phyloP scores from a whole-genome alignment of 2,888 invertebrate genomes.

The Trachelus stipa region DNA sequence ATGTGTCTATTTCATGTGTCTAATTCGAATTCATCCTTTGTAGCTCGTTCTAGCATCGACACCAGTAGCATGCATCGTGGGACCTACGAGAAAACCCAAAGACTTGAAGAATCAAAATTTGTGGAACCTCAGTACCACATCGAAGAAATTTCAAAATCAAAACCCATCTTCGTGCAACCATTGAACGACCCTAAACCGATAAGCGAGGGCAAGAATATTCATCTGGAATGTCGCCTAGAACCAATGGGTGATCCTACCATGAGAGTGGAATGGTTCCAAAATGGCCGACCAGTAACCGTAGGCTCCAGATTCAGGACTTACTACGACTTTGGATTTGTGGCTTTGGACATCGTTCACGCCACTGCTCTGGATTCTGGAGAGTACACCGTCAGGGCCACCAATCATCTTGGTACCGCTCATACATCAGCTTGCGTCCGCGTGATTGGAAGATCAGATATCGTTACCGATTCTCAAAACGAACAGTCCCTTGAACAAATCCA shows the following conservation, averaged over 20 bases:
- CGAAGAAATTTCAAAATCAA: conserved; percentile 92
- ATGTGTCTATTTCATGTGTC: neutral
- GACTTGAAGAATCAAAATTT: conserved; percentile 86
- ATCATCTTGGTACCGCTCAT: conserved; percentile 92
- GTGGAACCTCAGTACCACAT: conserved; percentile 90
- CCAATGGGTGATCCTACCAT: conserved; percentile 97
- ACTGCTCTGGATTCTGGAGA: conserved; percentile 95
- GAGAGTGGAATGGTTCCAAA: conserved; percentile 96
- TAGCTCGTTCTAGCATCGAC: conserved; percentile 89
- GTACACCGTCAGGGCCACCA: conserved; percentile 93
- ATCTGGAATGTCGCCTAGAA: conserved; percentile 90
- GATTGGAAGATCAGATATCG: conserved; percentile 82
- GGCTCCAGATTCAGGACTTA: conserved; percentile 94
- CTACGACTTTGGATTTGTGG: conserved; percentile 97
- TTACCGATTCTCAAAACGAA: conserved; percentile 92
- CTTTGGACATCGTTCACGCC: conserved; percentile 93
- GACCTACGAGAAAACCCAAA: conserved; percentile 87
- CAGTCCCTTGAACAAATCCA: conserved; percentile 93
- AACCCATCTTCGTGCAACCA: conserved; percentile 94
- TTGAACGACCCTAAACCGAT: conserved; percentile 87
- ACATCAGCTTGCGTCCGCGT: conserved; percentile 91
- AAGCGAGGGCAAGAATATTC: conserved; percentile 89
- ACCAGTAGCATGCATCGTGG: conserved; percentile 91
- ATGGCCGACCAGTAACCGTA: conserved; percentile 88
- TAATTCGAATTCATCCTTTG: conserved; percentile 46